Base-by-base conservation (phyloP, 1,140 invertebrate genomes). In the Adelges cooleyi region DNA sequence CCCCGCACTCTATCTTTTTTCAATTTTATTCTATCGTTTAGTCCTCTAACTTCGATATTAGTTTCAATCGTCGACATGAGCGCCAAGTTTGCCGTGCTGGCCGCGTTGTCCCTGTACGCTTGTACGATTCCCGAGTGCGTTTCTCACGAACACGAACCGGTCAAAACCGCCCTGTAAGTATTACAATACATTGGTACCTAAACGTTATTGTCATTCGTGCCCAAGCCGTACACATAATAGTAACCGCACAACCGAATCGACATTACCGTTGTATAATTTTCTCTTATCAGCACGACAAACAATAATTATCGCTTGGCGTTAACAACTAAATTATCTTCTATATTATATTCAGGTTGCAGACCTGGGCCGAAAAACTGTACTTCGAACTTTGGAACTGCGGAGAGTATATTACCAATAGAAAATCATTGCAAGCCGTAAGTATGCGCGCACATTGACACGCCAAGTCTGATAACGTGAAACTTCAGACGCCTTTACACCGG, bases 331-430 rank as follows among this genome's bases (percentile, higher is more conserved):
- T 6, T 6, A 33, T 33, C 11, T 11, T 6, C 5, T 6, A 33
- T 33, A 33, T 6, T 33, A 6, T 33, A 33, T 33, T 33, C 11
- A 62, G 56, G 17, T 25, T 62, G 17, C 42, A 62, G 29, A 62
- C 56, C 11, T 62, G 56, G 56, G 56, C 56, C 1, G 56, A 62
- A 33, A 62, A 62, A 29, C 33, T 62, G 27, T 62, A 48, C 13
- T 62, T 62, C 25, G 56, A 62, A 48, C 15, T 62, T 10, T 62
- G 56, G 56, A 62, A 62, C 25, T 62, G 56, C 6, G 56, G 56
- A 6, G 56, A 62, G 29, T 62, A 62, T 6, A 62, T 62, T 20
- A 62, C 56, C 10, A 62, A 62, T 48, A 15, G 56, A 29, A 62
- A 62, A 62, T 48, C 56, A 33, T 36, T 62, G 25, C 56, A 62